Percentiles rank a stretch among this genome's conserved stretches.
phyloP scores from a whole-genome alignment of 2,113 vertebrate genomes.

The Anoura caudifer region DNA sequence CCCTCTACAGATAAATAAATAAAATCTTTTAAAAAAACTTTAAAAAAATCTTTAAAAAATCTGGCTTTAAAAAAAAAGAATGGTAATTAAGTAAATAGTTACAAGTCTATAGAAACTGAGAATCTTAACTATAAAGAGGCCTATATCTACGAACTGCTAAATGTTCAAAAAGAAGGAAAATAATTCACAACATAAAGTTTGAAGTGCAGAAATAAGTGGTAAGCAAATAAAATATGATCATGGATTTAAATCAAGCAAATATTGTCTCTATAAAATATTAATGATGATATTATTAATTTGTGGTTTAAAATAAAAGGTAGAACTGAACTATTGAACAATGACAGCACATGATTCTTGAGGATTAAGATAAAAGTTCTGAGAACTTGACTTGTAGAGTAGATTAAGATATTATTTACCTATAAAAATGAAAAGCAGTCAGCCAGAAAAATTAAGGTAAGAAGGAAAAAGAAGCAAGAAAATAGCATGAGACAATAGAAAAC shows the following conservation, averaged over 20 bases:
- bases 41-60: no score
- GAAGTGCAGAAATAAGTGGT: background rate
- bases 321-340: background rate
- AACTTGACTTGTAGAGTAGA: background rate
- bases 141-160: background rate
- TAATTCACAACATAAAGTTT: background rate
- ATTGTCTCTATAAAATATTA: background rate
- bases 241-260: background rate
- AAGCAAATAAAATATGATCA: constrained; percentile 16
- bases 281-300: background rate
- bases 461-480: background rate
- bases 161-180: background rate
- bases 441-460: background rate
- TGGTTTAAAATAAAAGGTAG: background rate
- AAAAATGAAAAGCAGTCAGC: background rate
- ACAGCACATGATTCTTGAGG: background rate
- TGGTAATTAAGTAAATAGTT: background rate
- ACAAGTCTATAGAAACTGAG: background rate
- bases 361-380: background rate
- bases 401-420: background rate
- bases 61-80: no score
- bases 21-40: no score
- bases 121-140: background rate
- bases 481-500: background rate
- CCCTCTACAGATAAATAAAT: no score